Evolutionary conservation across 1,140 invertebrate genomes (phyloP).

Genomic region (Formica selysi): DNA sequence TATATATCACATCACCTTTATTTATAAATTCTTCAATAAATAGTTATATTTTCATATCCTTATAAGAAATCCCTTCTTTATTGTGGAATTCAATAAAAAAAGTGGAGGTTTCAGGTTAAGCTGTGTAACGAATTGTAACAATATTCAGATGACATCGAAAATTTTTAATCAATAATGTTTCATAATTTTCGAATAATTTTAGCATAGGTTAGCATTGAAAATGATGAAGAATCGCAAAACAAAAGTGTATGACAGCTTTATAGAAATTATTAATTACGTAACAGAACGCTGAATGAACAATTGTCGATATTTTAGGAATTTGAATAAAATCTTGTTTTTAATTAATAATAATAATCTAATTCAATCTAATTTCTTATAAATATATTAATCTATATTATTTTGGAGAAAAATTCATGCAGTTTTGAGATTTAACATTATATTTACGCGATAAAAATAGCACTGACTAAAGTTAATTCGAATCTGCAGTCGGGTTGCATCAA

Average conservation of each 20-base stretch:
- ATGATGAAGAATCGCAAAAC: background rate
- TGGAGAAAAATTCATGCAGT: background rate
- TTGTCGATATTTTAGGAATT: background rate
- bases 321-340: background rate
- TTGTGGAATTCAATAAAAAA: background rate
- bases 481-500: background rate
- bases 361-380: background rate
- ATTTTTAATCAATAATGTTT: slow-evolving; percentile 11
- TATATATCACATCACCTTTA: background rate
- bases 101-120: background rate
- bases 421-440: background rate
- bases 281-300: slow-evolving; percentile 10
- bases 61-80: background rate
- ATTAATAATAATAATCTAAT: background rate
- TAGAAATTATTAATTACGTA: background rate
- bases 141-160: slow-evolving; percentile 14
- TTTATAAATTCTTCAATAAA: slow-evolving; percentile 11
- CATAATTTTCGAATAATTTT: background rate
- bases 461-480: background rate
- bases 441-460: background rate
- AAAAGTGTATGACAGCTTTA: background rate
- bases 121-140: background rate
- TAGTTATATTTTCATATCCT: background rate
- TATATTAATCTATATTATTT: background rate
- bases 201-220: background rate